Conservation (phyloP, 35 echinoderm and acorn worm species). For the Heliocidaris erythrogramma region DNA sequence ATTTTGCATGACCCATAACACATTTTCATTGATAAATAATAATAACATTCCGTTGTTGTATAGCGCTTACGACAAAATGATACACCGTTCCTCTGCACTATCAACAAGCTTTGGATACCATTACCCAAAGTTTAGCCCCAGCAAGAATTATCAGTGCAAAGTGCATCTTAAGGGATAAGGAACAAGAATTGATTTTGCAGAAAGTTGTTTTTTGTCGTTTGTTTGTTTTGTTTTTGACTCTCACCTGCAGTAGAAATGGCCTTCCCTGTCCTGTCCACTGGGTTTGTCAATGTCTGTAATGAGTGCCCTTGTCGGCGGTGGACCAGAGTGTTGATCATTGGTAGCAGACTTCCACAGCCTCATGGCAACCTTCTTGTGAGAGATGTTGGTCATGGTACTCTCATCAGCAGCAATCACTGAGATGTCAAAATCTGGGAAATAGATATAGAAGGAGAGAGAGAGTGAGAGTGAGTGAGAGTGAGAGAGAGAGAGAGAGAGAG, state of each 20-base stretch:
- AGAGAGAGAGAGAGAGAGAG: neutral
- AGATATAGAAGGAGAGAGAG: neutral
- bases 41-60: no score
- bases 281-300: constrained; percentile 31
- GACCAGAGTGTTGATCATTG: constrained; percentile 15
- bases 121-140: no score
- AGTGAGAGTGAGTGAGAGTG: no score
- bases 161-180: no score
- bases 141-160: no score
- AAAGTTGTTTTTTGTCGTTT: no score
- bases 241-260: constrained; percentile 87
- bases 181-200: no score
- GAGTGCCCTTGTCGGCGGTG: constrained; percentile 51
- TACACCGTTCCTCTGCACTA: no score
- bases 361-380: constrained; percentile 63
- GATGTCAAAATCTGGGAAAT: constrained; percentile 71
- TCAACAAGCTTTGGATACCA: no score
- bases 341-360: constrained; percentile 61
- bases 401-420: constrained; percentile 74
- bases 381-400: constrained; percentile 53
- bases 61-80: no score
- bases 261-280: constrained; percentile 44
- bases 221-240: neutral
- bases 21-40: no score
- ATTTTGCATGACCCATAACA: no score